Evolutionary conservation across 2,113 vertebrate genomes (phyloP), one percentile per base, ranked within the genome.

Genomic region (Ondatra zibethicus): DNA sequence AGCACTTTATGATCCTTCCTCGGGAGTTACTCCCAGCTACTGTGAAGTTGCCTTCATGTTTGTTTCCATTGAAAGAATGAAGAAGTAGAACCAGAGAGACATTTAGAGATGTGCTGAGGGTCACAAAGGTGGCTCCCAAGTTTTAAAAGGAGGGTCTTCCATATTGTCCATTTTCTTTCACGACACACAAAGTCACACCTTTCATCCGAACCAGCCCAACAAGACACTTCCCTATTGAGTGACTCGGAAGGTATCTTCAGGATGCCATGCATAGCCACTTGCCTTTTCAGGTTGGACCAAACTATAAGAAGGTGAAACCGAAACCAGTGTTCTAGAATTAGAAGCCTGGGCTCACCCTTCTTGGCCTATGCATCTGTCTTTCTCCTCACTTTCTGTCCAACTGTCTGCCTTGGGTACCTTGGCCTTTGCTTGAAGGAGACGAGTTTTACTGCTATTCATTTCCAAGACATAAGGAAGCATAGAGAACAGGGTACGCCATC

Each of bases 1-100:
- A 95, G 84, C 31, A 66, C 87, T 98, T 97, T 97, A 96, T 65
- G 94, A 97, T 95, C 97, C 92, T 97, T 97, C 93, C 96, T 97
- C 7, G 94, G 86, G 63, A 95, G 95, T 89, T 96, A 81, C 91
- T 97, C 94, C 86, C 86, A 92, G 92, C 73, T 52, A 94, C 81
- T 95, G 45, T 73, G 82, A 96, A 94, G 63, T 42, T 84, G 36
- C 82, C 92, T 92, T 94, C 89, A n/a, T 25, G 80, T 81, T 92
- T 76, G 73, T 50, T 93, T 93, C 86, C 92, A 88, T 25, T 86
- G 63, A 75, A 96, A 97, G 19, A 61, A 92, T 14, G 68, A 95
- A 94, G 75, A 95, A 76, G 93, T 10, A 39, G 45, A 89, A 72
- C 47, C 72, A 36, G 42, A 89, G 45, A 78, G 52, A 90, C 92